Evolutionary conservation across 1,140 invertebrate genomes (phyloP), one percentile per base, ranked within the genome.

Genomic region (Orius insidiosus): DNA sequence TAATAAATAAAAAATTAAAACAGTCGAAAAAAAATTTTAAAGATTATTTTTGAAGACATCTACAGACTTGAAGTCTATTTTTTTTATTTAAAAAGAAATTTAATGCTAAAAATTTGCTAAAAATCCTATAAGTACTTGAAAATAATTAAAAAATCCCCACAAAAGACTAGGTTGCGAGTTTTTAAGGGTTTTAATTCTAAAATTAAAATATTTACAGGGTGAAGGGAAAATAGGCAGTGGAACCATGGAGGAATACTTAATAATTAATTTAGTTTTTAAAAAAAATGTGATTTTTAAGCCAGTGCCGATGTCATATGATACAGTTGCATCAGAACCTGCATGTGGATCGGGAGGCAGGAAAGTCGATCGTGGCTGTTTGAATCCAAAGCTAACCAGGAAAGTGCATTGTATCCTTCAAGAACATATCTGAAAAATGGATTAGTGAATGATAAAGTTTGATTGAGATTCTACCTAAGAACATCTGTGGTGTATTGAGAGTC

Each of bases 331-430:
- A 99, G 76, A 56, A 87, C 84, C 66, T 97, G 89, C 58, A 98
- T 87, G 66, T 99, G 95, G 49, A 97, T 78, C n/a, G 96, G 96
- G 57, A 99, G 75, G 68, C 96, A 98, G 45, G 94, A 98, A 49
- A 85, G 70, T 39, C 96, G 78, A 65, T 98, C 94, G 63, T 90
- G 88, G 8, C 86, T 94, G 52, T 78, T 80, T 13, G 87, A 80
- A 66, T 98, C 94, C 56, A 98, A 71, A 24, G 89, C 86, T 53
- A 99, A 72, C 96, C 96, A 99, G 2, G 94, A 98, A 9, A 98
- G 68, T 15, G 92, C 84, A 67, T 99, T 98, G 70, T 98, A 98
- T 35, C 90, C 89, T 68, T 99, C 94, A 55, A 99, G 69, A 38
- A 98, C 93, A 64, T 93, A 95, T 65, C 94, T 90, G 59, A 41